These are phyloP conservation scores for Cerastis rubricosa DNA, from an alignment of 2,888 invertebrate genomes.

Conservation along the genomic window DNA sequence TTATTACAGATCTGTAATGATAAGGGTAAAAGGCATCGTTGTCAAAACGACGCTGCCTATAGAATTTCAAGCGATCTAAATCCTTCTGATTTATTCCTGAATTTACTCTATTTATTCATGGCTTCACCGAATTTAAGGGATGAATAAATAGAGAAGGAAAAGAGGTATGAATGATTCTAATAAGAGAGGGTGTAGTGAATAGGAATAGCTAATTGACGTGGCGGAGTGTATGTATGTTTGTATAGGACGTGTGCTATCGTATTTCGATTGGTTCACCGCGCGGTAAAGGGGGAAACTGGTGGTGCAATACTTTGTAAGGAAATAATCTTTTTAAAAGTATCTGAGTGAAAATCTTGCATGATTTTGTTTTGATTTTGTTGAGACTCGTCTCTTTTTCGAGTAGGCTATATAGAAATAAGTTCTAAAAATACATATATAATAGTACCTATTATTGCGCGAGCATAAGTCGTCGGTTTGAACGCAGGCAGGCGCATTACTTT, in stretches of 20 bases:
- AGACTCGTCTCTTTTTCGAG: not conserved
- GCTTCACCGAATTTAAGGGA: slow-evolving; percentile 14
- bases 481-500: no score
- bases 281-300: slow-evolving; percentile 33
- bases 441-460: no score
- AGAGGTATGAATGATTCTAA: slow-evolving; percentile 59
- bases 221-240: slow-evolving; percentile 43
- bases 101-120: slow-evolving; percentile 63
- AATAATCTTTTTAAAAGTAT: slow-evolving; percentile 50
- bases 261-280: slow-evolving; percentile 46
- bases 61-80: slow-evolving; percentile 75
- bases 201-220: slow-evolving; percentile 58
- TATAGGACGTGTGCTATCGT: slow-evolving; percentile 33
- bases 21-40: slow-evolving; percentile 71
- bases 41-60: slow-evolving; percentile 66
- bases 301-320: slow-evolving; percentile 49
- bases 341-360: slow-evolving; percentile 17
- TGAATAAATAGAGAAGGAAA: slow-evolving; percentile 44
- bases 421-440: no score
- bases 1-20: slow-evolving; percentile 74
- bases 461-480: no score
- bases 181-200: slow-evolving; percentile 54
- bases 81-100: slow-evolving; percentile 69
- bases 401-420: not conserved
- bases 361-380: slow-evolving; percentile 26